Base-by-base conservation (phyloP, 2,113 vertebrate species). In the Martes martes region DNA sequence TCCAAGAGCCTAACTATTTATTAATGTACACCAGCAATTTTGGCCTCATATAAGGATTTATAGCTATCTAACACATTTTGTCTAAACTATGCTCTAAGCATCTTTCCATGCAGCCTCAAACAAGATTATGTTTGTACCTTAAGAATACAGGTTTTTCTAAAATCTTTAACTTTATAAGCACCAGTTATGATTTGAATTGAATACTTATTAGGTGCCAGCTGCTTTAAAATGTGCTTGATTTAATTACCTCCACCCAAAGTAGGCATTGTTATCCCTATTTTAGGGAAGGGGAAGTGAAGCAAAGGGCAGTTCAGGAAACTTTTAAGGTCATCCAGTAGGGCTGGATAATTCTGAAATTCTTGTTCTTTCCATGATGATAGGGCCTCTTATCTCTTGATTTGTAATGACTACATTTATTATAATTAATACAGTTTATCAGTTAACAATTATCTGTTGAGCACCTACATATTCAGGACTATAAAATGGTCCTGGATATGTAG, bases 51-150 rank as follows among this genome's bases (percentile, higher is more conserved):
- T 59, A 65, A 96, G 55, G 50, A 97, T 87, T 95, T 74, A 59
- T 7, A 96, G 45, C 26, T 96, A 19, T 74, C 42, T 47, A 67
- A 69, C 23, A 90, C 15, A 87, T 81, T 98, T 94, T 87, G 83
- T 61, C 63, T 28, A 52, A 45, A 47, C 33, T 28, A 19, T 33
- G 21, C 33, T 84, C 33, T 65, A 42, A 80, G 4, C 47, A 33
- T 47, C 26, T 95, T 96, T 92, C 31, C 33, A 87, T 26, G 9
- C 11, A 31, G 6, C 50, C 1, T 92, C 61, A 59, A 31, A 69
- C 5, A 95, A 1, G 8, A 33, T 52, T 86, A 36, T 81, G 42
- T 78, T 33, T 92, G 1, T 39, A 39, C 13, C 16, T 87, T 7
- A 9, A 47, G 8, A 63, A 71, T 36, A 9, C 21, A 15, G 9